Base-by-base conservation (phyloP, 1,140 invertebrate species). In the Stenopsyche tienmushanensis region DNA sequence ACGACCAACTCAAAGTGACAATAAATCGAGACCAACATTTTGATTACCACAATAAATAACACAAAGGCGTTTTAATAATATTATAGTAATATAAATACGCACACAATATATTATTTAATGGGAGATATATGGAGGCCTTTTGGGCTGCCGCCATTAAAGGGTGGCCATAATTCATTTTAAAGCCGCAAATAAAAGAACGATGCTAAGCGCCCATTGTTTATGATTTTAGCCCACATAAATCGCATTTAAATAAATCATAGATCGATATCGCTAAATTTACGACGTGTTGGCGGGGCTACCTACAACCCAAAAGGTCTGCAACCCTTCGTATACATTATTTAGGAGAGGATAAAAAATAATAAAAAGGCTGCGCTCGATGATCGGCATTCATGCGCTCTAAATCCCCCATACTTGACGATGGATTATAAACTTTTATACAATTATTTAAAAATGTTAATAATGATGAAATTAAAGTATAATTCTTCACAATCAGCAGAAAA, bases 231-330 rank as follows among this genome's bases (percentile, higher is more conserved):
- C 21, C 66, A 50, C 45, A 64, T 68, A 67, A 67, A 67, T 67
- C 66, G 15, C 42, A 67, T 68, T 68, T 64, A 60, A 68, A 68
- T 68, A 68, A 68, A 68, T 68, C 66, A 54, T 68, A 68, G 66
- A 68, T 68, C 66, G 58, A 68, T 68, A 68, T 68, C 66, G 62
- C 44, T 20, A 53, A 60, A 67, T 68, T 68, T 68, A 68, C 62
- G 62, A 68, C 49, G 66, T 68, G 66, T 68, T 64, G 39, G 25
- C n/a, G 24, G 49, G 15, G 44, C 44, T 47, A 47, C 44, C 44
- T 15, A 47, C 44, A 5, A 15, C 29, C 29, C 29, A n/a, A n/a
- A 39, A 8, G 34, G 8, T 8, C 44, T 47, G 8, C 8, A 39
- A 47, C 44, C 44, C 44, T 47, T 47, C 7, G 17, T 9, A 47